phyloP scores from a whole-genome alignment of 2,888 invertebrate species.

The Limnephilus auricula region DNA sequence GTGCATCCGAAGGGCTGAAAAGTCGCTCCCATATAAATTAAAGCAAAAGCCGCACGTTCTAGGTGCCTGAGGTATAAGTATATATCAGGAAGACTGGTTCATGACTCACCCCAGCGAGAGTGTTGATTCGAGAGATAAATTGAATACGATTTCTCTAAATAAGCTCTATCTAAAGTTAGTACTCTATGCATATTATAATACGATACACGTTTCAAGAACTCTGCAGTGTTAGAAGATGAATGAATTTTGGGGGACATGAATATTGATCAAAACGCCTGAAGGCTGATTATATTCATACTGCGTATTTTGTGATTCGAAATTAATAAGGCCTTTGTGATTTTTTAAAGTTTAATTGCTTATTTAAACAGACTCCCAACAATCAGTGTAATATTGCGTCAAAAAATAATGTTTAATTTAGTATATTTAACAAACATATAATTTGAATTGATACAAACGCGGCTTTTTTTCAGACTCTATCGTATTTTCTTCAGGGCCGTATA shows the following conservation, averaged over 20 bases:
- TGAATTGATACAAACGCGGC: too few species aligned
- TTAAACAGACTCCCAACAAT: background rate
- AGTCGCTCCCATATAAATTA: conserved; percentile 46
- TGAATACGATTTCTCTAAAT: background rate
- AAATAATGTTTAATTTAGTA: background rate
- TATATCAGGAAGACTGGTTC: background rate
- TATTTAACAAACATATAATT: too few species aligned
- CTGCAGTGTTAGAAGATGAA: background rate
- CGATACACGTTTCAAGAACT: background rate
- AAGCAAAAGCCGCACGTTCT: conserved; percentile 32
- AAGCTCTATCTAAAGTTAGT: background rate
- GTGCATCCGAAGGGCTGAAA: conserved; percentile 32
- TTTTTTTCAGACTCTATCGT: too few species aligned
- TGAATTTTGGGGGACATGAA: background rate
- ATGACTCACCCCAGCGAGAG: background rate
- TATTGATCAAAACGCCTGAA: background rate
- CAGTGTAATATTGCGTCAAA: background rate
- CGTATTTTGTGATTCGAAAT: background rate
- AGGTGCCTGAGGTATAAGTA: background rate
- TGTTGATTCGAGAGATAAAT: background rate
- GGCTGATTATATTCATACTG: background rate
- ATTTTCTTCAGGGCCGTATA: too few species aligned
- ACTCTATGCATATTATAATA: background rate
- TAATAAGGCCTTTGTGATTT: background rate
- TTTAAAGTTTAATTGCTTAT: background rate